A percentile compares a stretch with the other conserved stretches of the same genome.
Evolutionary conservation across 2,888 invertebrate species (phyloP).

Genomic region (Ophion obscuratus): DNA sequence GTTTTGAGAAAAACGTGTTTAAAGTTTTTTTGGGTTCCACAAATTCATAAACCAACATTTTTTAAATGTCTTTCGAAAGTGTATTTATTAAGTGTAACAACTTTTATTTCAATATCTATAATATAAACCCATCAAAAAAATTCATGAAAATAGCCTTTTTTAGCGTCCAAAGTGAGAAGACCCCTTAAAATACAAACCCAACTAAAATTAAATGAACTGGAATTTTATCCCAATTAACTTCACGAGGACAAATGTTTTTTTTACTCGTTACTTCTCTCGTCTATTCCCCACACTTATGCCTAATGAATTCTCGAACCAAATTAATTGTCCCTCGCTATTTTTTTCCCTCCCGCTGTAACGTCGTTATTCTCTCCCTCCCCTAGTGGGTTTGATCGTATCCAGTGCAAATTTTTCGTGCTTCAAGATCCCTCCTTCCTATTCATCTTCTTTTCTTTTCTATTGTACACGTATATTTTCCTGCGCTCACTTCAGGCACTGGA

Average conservation of each 20-base stretch:
- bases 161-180: too few relatives aligned
- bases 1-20: too few relatives aligned
- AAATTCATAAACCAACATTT: too few relatives aligned
- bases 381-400: slow-evolving; percentile 45
- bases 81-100: too few relatives aligned
- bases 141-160: too few relatives aligned
- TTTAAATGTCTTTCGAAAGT: too few relatives aligned
- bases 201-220: background rate
- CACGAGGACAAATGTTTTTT: background rate
- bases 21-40: too few relatives aligned
- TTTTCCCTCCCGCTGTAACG: slow-evolving; percentile 2
- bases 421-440: slow-evolving; percentile 28
- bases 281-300: background rate
- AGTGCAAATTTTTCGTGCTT: slow-evolving; percentile 56
- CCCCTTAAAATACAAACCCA: too few relatives aligned
- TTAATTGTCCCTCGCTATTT: background rate
- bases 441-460: slow-evolving; percentile 18
- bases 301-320: background rate
- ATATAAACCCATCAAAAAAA: too few relatives aligned
- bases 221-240: background rate
- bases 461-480: slow-evolving; percentile 31
- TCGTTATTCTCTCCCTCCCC: slow-evolving; percentile 15
- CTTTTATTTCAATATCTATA: too few relatives aligned
- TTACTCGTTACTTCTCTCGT: background rate
- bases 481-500: slow-evolving; percentile 28